Base-by-base conservation (phyloP, 2,113 vertebrate genomes). In the Anoura caudifer region DNA sequence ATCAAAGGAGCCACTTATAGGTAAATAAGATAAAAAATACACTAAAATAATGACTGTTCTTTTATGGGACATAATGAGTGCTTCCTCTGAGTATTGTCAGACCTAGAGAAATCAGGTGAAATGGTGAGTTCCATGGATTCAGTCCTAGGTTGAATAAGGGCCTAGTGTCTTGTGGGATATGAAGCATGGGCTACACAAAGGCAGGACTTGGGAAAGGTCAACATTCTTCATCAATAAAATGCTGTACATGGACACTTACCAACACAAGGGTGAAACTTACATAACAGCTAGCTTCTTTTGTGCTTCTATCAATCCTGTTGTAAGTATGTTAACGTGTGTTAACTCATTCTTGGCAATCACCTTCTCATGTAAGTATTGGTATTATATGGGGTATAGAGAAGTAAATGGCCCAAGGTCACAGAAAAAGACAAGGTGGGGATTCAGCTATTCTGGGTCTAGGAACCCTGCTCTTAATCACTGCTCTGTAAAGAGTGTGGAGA, bases 211-310 rank as follows among this genome's bases (percentile, higher is more conserved):
- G 28, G n/a, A 0, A n/a, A n/a, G 15, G 36, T 65, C 33, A 5
- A 11, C n/a, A 11, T 15, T 31, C 85, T 22, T 41, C 69, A 7
- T 11, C 3, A 0, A 14, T 33, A 43, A 11, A 17, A 43, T 17
- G 2, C 33, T 19, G 0, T 36, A 15, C 52, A 50, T 41, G 59
- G 28, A 63, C 72, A 47, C 50, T 72, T 28, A 36, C 33, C 26
- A 52, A 52, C 2, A 2, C 0, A 1, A 84, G 13, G 20, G 19
- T 41, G 9, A 59, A 33, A 33, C 5, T 16, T 2, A 1, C 5
- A 0, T 7, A 70, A 19, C 1, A 47, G 24, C 36, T 33, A 36
- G 47, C 2, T 56, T 89, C 61, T 28, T 17, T 31, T 6, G 28
- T 54, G 61, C 50, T 20, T 43, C 13, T 28, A 12, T 0, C 2